phyloP scores from a whole-genome alignment of 1,140 invertebrate species.

The Drosophila carrolli region DNA sequence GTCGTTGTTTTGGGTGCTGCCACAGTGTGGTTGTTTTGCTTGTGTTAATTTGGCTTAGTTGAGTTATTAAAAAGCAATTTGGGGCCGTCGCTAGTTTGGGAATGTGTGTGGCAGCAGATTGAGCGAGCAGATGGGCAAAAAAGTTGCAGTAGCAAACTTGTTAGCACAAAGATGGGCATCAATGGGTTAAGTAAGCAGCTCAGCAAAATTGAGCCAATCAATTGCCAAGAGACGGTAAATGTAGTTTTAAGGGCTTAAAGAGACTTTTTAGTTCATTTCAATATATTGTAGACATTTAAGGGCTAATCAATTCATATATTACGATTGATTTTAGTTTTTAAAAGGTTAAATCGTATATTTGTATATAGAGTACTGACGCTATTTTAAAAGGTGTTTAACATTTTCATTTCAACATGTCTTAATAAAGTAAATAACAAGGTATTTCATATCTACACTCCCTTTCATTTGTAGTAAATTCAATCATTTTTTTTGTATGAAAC shows the following conservation, averaged over 20 bases:
- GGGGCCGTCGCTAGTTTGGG: slow-evolving; percentile 59
- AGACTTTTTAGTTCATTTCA: background rate
- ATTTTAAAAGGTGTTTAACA: too few species aligned
- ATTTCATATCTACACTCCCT: background rate
- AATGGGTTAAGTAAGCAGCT: slow-evolving; percentile 53
- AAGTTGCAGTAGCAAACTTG: slow-evolving; percentile 53
- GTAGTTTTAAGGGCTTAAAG: slow-evolving; percentile 7
- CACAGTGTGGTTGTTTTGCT: slow-evolving; percentile 44
- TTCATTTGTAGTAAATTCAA: background rate
- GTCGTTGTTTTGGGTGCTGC: slow-evolving; percentile 51
- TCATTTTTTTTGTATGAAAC: background rate
- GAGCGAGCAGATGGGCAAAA: slow-evolving; percentile 65
- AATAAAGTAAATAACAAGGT: background rate
- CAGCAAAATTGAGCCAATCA: slow-evolving; percentile 35
- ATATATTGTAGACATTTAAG: background rate
- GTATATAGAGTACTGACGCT: too few species aligned
- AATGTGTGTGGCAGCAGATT: slow-evolving; percentile 68
- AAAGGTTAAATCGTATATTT: too few species aligned
- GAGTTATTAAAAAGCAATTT: slow-evolving; percentile 82
- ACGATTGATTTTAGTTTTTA: too few species aligned
- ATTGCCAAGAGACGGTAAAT: slow-evolving; percentile 5
- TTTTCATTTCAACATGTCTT: too few species aligned
- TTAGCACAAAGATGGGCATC: slow-evolving; percentile 26
- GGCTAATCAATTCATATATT: background rate
- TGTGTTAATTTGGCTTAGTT: slow-evolving; percentile 71